These are phyloP conservation scores for Nezara viridula DNA, from an alignment of 2,888 invertebrate species.

Conservation along the genomic window DNA sequence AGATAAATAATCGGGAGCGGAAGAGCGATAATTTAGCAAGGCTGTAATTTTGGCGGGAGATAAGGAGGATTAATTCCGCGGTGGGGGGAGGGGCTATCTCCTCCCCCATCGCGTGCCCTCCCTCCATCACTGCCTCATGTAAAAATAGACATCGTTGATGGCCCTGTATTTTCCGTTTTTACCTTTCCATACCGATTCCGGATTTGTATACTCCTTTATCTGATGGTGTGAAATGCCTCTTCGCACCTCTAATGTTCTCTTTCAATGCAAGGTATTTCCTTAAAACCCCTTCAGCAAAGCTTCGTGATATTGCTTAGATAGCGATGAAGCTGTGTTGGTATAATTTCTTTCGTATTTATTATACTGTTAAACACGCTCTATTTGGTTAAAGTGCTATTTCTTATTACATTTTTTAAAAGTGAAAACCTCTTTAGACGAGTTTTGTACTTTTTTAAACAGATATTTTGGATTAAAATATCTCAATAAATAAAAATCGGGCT, in stretches of 20 bases:
- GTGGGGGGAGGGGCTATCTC: neutral
- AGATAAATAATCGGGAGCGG: constrained; percentile 52
- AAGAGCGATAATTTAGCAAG: constrained; percentile 50
- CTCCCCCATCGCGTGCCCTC: constrained; percentile 7
- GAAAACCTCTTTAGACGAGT: too few species aligned
- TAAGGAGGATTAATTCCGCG: constrained; percentile 51
- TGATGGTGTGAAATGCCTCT: neutral
- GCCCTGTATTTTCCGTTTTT: neutral
- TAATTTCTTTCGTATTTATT: neutral
- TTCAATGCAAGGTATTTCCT: neutral
- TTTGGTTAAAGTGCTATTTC: too few species aligned
- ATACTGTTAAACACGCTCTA: neutral
- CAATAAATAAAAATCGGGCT: too few species aligned
- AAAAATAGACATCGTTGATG: constrained; percentile 9
- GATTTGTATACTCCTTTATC: neutral
- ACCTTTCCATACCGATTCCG: neutral
- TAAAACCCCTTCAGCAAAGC: neutral
- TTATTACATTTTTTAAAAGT: too few species aligned
- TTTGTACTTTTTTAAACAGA: too few species aligned
- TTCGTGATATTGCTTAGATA: neutral
- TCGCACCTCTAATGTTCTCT: neutral
- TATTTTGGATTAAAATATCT: too few species aligned
- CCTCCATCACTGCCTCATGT: constrained; percentile 27
- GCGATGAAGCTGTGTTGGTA: neutral
- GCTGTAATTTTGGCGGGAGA: constrained; percentile 53